These are phyloP conservation scores for Actinernus sp. DNA, from an alignment of 92 coral and sea anemone species.

Conservation along the genomic window DNA sequence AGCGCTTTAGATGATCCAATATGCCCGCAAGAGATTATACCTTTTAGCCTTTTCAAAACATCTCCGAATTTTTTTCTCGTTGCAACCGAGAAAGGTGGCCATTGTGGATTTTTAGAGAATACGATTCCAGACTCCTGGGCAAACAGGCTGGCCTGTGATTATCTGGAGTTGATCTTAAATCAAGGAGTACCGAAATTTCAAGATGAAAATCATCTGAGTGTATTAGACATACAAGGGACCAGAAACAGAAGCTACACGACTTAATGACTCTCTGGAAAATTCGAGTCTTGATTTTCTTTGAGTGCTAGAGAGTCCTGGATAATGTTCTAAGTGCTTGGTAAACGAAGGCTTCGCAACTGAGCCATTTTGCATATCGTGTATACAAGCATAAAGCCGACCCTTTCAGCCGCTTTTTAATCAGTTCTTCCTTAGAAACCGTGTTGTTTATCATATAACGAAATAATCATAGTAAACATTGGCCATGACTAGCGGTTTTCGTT, in stretches of 20 bases:
- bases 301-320: neutral
- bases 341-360: no score
- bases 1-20: slow-evolving; percentile 96
- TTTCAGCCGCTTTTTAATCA: no score
- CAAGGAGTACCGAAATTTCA: slow-evolving; percentile 78
- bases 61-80: slow-evolving; percentile 92
- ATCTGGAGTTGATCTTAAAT: slow-evolving; percentile 70
- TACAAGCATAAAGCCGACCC: no score
- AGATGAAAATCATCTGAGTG: slow-evolving; percentile 73
- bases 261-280: slow-evolving; percentile 17
- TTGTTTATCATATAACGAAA: no score
- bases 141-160: slow-evolving; percentile 76
- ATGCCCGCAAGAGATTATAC: slow-evolving; percentile 85
- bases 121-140: slow-evolving; percentile 87
- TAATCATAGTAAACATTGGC: no score
- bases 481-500: no score
- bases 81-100: slow-evolving; percentile 94
- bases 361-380: no score
- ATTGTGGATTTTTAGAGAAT: slow-evolving; percentile 94
- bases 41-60: slow-evolving; percentile 93
- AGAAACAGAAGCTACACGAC: slow-evolving; percentile 95
- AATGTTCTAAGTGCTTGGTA: neutral
- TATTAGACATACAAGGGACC: slow-evolving; percentile 74
- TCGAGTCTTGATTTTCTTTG: neutral
- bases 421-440: no score